These are phyloP conservation scores for Ifrita kowaldi DNA, from an alignment of 2,113 vertebrate species.

Conservation along the genomic window DNA sequence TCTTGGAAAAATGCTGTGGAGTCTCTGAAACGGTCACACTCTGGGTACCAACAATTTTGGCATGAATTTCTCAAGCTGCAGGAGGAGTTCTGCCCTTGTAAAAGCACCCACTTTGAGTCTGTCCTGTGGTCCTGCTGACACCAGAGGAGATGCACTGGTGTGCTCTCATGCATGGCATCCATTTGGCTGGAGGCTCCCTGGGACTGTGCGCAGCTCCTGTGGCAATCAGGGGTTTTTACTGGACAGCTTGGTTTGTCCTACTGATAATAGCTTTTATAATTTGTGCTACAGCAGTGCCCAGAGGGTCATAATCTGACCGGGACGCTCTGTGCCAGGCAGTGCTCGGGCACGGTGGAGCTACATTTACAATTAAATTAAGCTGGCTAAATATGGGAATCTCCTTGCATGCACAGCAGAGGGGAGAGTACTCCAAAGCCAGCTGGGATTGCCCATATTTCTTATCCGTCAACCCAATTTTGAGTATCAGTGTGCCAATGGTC, in stretches of 20 bases:
- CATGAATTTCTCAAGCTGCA: not conserved
- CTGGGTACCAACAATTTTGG: not conserved
- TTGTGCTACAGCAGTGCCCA: not conserved
- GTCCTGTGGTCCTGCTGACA: not conserved
- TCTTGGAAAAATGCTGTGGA: not conserved
- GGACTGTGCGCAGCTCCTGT: not conserved
- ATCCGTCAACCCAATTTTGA: not conserved
- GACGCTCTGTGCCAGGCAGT: not conserved
- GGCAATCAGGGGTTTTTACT: not conserved
- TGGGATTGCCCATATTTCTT: not conserved
- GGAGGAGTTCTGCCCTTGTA: not conserved
- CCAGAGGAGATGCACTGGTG: not conserved
- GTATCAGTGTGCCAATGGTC: not conserved
- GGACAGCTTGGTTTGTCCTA: not conserved
- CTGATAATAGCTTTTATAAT: not conserved
- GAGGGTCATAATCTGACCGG: not conserved
- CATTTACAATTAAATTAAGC: not conserved
- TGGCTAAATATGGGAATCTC: not conserved
- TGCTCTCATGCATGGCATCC: not conserved
- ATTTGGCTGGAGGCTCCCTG: not conserved
- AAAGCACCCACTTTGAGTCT: accelerated
- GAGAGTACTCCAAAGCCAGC: not conserved
- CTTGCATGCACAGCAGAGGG: not conserved
- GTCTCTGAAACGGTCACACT: not conserved
- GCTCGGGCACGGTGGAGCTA: not conserved